These are phyloP conservation scores for Gerris lacustris DNA, from an alignment of 2,888 invertebrate genomes.

Conservation along the genomic window DNA sequence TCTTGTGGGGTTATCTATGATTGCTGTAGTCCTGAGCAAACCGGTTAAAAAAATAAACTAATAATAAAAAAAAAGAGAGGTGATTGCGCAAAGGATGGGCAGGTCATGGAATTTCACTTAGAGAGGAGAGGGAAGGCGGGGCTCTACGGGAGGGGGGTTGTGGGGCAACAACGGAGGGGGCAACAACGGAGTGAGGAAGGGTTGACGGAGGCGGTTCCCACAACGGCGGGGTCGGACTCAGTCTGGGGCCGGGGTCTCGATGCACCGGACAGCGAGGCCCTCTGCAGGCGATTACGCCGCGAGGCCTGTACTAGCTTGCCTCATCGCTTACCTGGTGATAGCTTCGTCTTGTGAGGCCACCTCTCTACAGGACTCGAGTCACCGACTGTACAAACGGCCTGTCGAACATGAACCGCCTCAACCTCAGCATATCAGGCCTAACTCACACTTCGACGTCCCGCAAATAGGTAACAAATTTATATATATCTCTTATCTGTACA, in stretches of 20 bases:
- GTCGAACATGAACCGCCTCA: not conserved
- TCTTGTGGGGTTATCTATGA: too few relatives aligned
- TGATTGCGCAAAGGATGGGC: too few relatives aligned
- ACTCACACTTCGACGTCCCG: not conserved
- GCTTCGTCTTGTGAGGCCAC: not conserved
- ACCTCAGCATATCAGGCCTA: not conserved
- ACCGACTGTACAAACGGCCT: not conserved
- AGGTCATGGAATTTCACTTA: too few relatives aligned
- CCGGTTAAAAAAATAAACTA: too few relatives aligned
- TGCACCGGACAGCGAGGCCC: not conserved
- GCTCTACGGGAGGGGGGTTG: too few relatives aligned
- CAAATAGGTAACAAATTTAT: not conserved
- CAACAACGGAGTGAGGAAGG: conserved; percentile 25
- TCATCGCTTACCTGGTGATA: not conserved
- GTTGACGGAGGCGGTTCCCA: conserved; percentile 17
- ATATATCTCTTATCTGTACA: too few relatives aligned
- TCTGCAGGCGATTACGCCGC: not conserved
- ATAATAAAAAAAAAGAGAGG: too few relatives aligned
- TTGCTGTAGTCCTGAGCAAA: too few relatives aligned
- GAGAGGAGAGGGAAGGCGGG: too few relatives aligned
- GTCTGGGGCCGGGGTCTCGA: not conserved
- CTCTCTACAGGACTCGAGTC: not conserved
- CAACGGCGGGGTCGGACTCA: conserved; percentile 21
- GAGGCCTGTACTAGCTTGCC: not conserved
- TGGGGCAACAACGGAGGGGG: conserved; percentile 17